These are phyloP conservation scores for Rissa tridactyla DNA, from an alignment of 2,113 vertebrate genomes.

Conservation along the genomic window DNA sequence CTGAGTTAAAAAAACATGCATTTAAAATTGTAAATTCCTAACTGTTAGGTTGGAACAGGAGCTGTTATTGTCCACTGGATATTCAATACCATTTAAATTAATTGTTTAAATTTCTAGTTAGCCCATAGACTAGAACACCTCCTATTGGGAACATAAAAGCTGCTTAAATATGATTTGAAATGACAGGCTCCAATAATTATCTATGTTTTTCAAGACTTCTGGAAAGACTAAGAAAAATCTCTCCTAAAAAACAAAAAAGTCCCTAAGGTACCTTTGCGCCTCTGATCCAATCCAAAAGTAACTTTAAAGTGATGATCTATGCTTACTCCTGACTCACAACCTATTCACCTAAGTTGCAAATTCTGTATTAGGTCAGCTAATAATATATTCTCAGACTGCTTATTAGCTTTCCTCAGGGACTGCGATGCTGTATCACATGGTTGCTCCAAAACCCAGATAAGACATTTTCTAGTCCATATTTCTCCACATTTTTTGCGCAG, in stretches of 20 bases:
- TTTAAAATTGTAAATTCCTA: slow-evolving; percentile 42
- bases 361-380: background rate
- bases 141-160: slow-evolving; percentile 34
- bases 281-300: background rate
- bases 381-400: background rate
- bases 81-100: slow-evolving; percentile 49
- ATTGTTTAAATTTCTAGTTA: slow-evolving; percentile 55
- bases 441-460: background rate
- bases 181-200: background rate
- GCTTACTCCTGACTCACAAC: background rate
- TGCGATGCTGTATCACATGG: background rate
- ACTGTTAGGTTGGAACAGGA: slow-evolving; percentile 24
- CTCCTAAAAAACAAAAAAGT: background rate
- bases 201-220: slow-evolving; percentile 27
- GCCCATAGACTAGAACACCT: slow-evolving; percentile 26
- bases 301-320: background rate
- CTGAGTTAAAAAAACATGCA: background rate
- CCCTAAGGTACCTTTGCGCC: background rate
- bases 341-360: background rate
- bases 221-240: background rate
- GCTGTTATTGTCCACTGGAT: background rate
- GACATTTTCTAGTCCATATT: background rate
- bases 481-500: background rate
- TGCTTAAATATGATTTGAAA: slow-evolving; percentile 34
- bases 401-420: background rate